Evolutionary conservation across 2,888 invertebrate genomes (phyloP), one percentile per base, ranked within the genome.

Genomic region (Gisinianus flammeolus): DNA sequence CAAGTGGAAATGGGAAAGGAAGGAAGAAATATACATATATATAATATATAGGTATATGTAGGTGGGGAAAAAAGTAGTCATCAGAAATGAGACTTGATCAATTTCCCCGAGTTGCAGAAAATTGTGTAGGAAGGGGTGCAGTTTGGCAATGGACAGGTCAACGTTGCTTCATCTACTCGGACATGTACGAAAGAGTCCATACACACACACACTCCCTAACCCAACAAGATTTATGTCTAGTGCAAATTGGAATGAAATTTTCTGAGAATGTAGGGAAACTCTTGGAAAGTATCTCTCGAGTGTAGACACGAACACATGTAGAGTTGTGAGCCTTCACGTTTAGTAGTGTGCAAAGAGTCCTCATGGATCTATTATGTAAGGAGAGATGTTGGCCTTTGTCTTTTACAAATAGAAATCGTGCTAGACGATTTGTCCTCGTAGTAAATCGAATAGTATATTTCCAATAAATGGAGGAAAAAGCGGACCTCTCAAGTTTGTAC

Each of bases 211-310:
- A 44, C 16, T 44, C 19, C 3, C 16, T 35, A 35, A 35, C 35
- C 35, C 35, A 6, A 44, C 33, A 73, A 73, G 73, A 73, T 73
- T 73, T 73, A 73, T 73, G 73, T 62, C 44, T 56, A 73, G 58
- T 73, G 73, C 62, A 35, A 73, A 73, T 73, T 73, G 73, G 73
- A 73, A 73, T 16, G 62, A 73, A 73, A 73, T 33, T 52, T 70
- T 62, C 73, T 30, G 8, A 12, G 54, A 62, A 62, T 62, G 33
- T 22, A 30, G 56, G 56, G 26, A 71, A 54, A 26, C 56, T 12
- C 16, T 28, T 16, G 28, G 67, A 12, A 35, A 35, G 44, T 35
- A 35, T 35, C 5, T 35, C 44, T 44, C 6, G 19, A 19, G 16
- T 44, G 6, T 12, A 26, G 10, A 62, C n/a, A 26, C 22, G 22